Conservation (phyloP, 1,140 invertebrate species). For the Diabrotica virgifera region DNA sequence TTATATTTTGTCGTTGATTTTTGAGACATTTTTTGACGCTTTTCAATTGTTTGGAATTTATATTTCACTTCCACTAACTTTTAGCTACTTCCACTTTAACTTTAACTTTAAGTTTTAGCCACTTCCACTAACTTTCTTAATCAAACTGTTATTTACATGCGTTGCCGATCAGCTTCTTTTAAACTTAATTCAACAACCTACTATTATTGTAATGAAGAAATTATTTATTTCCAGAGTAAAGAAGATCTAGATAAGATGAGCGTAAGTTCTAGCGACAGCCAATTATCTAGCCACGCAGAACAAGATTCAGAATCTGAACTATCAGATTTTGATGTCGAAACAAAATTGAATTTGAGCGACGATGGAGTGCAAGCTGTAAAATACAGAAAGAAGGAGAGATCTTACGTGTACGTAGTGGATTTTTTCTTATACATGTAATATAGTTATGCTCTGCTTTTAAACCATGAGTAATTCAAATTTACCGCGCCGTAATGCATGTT, state of each 20-base stretch:
- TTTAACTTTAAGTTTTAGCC: too few species aligned
- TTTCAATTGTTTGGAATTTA: too few species aligned
- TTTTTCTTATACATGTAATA: slow-evolving; percentile 8
- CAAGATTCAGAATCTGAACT: slow-evolving; percentile 37
- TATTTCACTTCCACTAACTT: too few species aligned
- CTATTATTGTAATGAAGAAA: not conserved
- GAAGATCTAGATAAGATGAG: slow-evolving; percentile 46
- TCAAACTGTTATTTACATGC: too few species aligned
- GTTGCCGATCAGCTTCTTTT: too few species aligned
- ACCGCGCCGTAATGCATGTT: too few species aligned
- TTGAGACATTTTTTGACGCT: too few species aligned
- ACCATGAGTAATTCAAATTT: not conserved
- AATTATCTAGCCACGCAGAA: slow-evolving; percentile 44
- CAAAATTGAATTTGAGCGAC: slow-evolving; percentile 34
- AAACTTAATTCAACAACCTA: too few species aligned
- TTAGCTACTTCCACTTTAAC: too few species aligned
- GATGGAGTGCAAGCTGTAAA: slow-evolving; percentile 36
- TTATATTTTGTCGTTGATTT: too few species aligned
- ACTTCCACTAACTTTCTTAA: too few species aligned
- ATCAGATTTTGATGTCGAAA: slow-evolving; percentile 38
- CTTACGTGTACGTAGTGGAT: slow-evolving; percentile 38
- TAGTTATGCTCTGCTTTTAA: too few species aligned
- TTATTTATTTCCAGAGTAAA: slow-evolving; percentile 29
- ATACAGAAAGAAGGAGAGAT: slow-evolving; percentile 45
- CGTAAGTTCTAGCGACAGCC: slow-evolving; percentile 47